Evolutionary conservation across 2,113 vertebrate genomes (phyloP).

Genomic region (Thalassoma bifasciatum): DNA sequence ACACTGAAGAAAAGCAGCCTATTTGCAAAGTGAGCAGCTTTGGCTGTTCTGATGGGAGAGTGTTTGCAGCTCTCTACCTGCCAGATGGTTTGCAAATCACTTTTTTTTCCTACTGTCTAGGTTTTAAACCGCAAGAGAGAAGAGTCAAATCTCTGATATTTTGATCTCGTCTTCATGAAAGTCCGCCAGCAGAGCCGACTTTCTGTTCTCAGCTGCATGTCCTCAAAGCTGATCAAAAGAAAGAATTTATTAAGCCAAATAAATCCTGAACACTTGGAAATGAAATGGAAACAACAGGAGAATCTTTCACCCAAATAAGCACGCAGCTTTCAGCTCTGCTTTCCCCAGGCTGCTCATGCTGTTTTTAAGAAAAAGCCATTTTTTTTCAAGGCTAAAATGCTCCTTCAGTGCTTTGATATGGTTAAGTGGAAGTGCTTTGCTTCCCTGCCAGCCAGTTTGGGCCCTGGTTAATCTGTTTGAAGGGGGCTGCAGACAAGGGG

Average conservation of each 20-base stretch:
- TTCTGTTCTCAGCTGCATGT: slow-evolving; percentile 19
- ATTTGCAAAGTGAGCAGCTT: slow-evolving; percentile 29
- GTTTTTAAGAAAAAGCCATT: slow-evolving; percentile 30
- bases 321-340: slow-evolving; percentile 21
- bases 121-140: background rate
- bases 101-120: background rate
- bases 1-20: slow-evolving; percentile 9
- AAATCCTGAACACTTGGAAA: slow-evolving; percentile 5
- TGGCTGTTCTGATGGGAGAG: slow-evolving; percentile 26
- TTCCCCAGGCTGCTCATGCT: slow-evolving; percentile 20
- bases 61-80: slow-evolving; percentile 24
- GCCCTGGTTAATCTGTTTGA: slow-evolving; percentile 66
- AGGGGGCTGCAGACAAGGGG: slow-evolving; percentile 52
- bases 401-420: slow-evolving; percentile 75
- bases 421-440: slow-evolving; percentile 77
- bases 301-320: slow-evolving; percentile 5
- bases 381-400: slow-evolving; percentile 44
- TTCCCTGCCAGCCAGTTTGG: slow-evolving; percentile 69
- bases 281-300: slow-evolving; percentile 37
- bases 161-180: slow-evolving; percentile 5
- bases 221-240: slow-evolving; percentile 39
- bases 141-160: slow-evolving; percentile 23
- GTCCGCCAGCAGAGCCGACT: slow-evolving; percentile 10
- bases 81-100: slow-evolving; percentile 41
- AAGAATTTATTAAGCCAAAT: slow-evolving; percentile 11